Base-by-base conservation (phyloP, 1,140 invertebrate species). In the Eurosta solidaginis region DNA sequence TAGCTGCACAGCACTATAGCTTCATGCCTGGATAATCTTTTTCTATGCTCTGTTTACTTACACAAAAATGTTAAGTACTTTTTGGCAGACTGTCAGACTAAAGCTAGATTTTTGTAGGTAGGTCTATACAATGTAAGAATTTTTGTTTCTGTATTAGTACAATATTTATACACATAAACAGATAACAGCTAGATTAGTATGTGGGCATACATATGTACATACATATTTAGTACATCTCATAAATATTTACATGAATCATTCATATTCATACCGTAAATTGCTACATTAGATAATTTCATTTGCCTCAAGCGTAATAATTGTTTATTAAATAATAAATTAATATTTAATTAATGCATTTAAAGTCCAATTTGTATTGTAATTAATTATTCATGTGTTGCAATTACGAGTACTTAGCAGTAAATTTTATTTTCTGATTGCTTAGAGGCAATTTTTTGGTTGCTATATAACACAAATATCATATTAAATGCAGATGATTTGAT, bases 291-390 rank as follows among this genome's bases (percentile, higher is more conserved):
- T 40, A 40, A 68, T 40, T 68, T 40, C 33, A 3, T 40, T 68
- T 68, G 59, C 59, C n/a, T 68, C 17, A n/a, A 68, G 59, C 6
- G 59, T 29, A 68, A 68, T 68, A 68, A 40, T 68, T 68, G 59
- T 68, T 7, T 40, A 68, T n/a, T 68, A 10, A 68, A 40, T 40
- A 68, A 40, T 68, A 40, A 68, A 68, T 68, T 68, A 68, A 40
- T 68, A 68, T 40, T 68, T 68, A 68, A 68, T 68, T 40, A 68
- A 68, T 68, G 33, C 59, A 68, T 68, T 68, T 68, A 68, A 68
- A 42, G 36, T 68, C 20, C 59, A 68, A 68, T 68, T 68, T 68
- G 59, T 9, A 40, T 68, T 7, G 33, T 68, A 68, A 68, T 68
- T 68, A 33, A 68, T 40, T 68, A 68, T 68, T 22, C 59, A 68